Conservation (phyloP, 1,140 invertebrate species). For the Temnothorax curvispinosus region DNA sequence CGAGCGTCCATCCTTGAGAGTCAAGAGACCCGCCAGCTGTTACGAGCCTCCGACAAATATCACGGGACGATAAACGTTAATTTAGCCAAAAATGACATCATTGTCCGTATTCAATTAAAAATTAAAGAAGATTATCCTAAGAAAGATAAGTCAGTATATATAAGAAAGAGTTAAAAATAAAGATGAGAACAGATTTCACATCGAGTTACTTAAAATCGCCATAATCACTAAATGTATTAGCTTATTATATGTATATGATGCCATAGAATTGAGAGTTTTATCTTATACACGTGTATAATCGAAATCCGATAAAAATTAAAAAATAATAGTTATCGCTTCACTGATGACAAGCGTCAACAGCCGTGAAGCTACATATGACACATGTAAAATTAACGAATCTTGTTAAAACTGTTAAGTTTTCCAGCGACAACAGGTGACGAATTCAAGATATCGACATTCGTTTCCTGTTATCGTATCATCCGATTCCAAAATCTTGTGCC, state of each 20-base stretch:
- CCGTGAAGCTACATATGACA: background rate
- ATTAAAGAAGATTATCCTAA: background rate
- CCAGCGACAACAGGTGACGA: background rate
- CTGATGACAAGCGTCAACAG: background rate
- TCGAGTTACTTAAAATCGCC: background rate
- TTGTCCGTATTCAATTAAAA: conserved; percentile 16
- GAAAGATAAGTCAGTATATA: background rate
- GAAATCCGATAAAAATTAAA: background rate
- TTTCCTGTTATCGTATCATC: background rate
- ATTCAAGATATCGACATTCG: background rate
- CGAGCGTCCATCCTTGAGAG: conserved; percentile 68
- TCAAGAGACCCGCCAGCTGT: conserved; percentile 69
- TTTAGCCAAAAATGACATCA: conserved; percentile 52
- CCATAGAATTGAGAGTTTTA: background rate
- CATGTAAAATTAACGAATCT: background rate
- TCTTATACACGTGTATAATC: background rate
- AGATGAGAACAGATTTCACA: background rate
- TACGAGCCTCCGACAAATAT: conserved; percentile 64
- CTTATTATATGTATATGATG: too few relatives aligned
- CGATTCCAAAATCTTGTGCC: conserved; percentile 21
- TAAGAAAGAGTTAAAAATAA: background rate
- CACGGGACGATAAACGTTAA: conserved; percentile 46
- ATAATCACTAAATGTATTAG: background rate
- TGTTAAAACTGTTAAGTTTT: background rate
- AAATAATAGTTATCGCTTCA: background rate